Conservation (phyloP, 2,113 vertebrate genomes). For the Pterocles orientalis region DNA sequence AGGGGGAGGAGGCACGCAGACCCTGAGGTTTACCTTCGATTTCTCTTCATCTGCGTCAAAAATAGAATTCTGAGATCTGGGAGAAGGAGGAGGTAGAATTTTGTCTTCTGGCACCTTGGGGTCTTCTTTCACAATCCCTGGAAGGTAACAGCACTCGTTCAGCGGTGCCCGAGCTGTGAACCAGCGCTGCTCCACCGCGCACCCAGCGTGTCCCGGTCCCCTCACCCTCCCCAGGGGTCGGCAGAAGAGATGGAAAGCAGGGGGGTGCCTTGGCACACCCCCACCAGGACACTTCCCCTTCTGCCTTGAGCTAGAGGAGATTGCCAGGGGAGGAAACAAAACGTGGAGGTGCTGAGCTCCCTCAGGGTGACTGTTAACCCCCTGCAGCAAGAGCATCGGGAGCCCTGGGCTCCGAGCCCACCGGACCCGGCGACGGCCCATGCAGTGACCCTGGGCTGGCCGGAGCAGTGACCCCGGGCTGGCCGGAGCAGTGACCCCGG, state of each 20-base stretch:
- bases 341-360: not conserved
- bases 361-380: not conserved
- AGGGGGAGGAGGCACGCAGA: not conserved
- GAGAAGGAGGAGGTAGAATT: slow-evolving; percentile 84
- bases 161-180: not conserved
- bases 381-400: not conserved
- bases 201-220: not conserved
- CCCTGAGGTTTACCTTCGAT: slow-evolving; percentile 77
- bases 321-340: not conserved
- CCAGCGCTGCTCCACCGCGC: not conserved
- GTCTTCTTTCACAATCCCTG: slow-evolving; percentile 90
- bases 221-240: not conserved
- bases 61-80: slow-evolving; percentile 82
- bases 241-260: not conserved
- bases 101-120: slow-evolving; percentile 82
- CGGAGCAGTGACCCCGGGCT: no score
- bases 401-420: not conserved
- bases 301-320: not conserved
- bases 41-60: slow-evolving; percentile 90
- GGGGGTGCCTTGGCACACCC: not conserved
- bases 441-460: no score
- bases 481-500: no score
- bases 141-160: not conserved
- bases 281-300: not conserved
- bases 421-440: no score